Evolutionary conservation across 2,113 vertebrate genomes (phyloP).

Genomic region (Gymnocephalus cernua): DNA sequence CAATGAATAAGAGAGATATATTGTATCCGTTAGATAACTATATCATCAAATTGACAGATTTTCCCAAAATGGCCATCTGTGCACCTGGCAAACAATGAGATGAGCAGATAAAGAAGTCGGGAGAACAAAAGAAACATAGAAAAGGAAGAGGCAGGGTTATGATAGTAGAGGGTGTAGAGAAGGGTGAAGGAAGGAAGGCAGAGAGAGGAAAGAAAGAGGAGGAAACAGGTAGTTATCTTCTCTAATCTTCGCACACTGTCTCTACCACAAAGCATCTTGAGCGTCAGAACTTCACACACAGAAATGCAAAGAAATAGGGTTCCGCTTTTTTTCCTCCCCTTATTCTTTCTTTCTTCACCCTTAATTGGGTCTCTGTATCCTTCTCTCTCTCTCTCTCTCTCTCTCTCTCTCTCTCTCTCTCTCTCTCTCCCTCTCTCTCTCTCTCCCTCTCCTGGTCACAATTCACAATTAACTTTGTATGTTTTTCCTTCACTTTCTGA

Average conservation of each 20-base stretch:
- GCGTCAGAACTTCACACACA: slow-evolving; percentile 50
- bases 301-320: slow-evolving; percentile 29
- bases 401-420: slow-evolving; percentile 35
- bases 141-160: slow-evolving; percentile 30
- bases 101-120: slow-evolving; percentile 46
- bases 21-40: slow-evolving; percentile 31
- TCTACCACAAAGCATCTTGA: slow-evolving; percentile 50
- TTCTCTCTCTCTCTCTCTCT: slow-evolving; percentile 31
- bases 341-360: slow-evolving; percentile 11
- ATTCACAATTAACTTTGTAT: slow-evolving; percentile 70
- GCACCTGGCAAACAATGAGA: slow-evolving; percentile 57
- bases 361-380: not conserved
- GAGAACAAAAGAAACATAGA: slow-evolving; percentile 44
- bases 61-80: slow-evolving; percentile 42
- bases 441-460: slow-evolving; percentile 45
- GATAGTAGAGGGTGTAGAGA: slow-evolving; percentile 16
- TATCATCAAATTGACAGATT: slow-evolving; percentile 40
- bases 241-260: slow-evolving; percentile 53
- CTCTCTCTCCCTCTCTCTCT: slow-evolving; percentile 17
- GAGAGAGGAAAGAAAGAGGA: slow-evolving; percentile 40
- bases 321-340: not conserved
- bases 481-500: slow-evolving; percentile 55
- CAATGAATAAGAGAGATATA: slow-evolving; percentile 20
- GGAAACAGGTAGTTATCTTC: slow-evolving; percentile 49
- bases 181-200: slow-evolving; percentile 30